Percentiles rank a stretch among this genome's conserved stretches.
Conservation (phyloP, 2,113 vertebrate species). For the Syrmaticus mikado region DNA sequence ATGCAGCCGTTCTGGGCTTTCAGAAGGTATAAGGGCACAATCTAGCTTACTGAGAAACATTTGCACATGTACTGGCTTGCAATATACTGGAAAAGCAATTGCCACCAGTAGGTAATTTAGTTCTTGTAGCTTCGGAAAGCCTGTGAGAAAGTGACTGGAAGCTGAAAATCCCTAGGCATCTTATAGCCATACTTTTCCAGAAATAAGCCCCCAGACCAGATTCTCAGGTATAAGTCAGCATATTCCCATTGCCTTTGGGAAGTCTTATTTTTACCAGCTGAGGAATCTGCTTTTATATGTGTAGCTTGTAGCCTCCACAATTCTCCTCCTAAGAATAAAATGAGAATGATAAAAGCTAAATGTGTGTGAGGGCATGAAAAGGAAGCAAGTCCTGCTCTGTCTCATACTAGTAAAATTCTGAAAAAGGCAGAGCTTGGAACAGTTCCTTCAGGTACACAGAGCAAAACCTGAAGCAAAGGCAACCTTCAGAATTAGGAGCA, state of each 20-base stretch:
- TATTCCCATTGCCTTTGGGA: conserved; percentile 11
- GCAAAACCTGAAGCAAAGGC: not conserved
- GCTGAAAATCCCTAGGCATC: conserved; percentile 39
- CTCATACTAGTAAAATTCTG: not conserved
- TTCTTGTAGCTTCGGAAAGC: conserved; percentile 12
- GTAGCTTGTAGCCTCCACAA: not conserved
- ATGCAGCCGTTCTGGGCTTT: conserved; percentile 31
- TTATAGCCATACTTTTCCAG: not conserved
- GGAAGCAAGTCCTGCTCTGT: not conserved
- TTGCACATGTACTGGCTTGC: conserved; percentile 9
- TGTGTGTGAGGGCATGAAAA: not conserved
- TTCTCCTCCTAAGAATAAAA: not conserved
- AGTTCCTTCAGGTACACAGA: not conserved
- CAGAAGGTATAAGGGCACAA: conserved; percentile 1
- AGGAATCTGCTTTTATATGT: not conserved
- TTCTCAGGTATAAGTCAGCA: not conserved
- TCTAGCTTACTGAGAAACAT: conserved; percentile 16
- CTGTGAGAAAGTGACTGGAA: not conserved
- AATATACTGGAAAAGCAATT: conserved; percentile 23
- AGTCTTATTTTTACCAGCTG: conserved; percentile 21
- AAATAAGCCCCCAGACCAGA: conserved; percentile 33
- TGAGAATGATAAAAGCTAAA: conserved; percentile 1
- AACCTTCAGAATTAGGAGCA: not conserved
- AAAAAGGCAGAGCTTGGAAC: not conserved
- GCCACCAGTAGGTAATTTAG: conserved; percentile 32